Evolutionary conservation across 1,140 invertebrate species (phyloP).

Genomic region (Pachypeltis micranthus): DNA sequence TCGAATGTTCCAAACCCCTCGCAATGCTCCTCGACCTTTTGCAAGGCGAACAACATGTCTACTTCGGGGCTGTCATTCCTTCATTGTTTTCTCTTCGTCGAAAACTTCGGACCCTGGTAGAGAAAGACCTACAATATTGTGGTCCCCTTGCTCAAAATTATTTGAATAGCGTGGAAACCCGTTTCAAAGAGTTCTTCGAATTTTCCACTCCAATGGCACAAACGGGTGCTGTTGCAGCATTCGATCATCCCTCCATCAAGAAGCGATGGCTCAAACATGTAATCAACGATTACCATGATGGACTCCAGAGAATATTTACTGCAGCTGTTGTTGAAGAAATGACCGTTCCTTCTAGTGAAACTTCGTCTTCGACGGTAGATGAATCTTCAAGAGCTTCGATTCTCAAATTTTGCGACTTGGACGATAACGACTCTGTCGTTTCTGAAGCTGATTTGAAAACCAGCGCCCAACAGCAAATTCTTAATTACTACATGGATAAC

Average conservation of each 20-base stretch:
- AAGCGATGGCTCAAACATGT: conserved; percentile 10
- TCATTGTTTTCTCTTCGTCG: conserved; percentile 11
- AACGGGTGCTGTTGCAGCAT: conserved; percentile 14
- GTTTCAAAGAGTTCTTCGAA: conserved; percentile 19
- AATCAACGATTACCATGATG: background rate
- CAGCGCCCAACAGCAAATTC: conserved; percentile 2
- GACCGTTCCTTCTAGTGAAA: background rate
- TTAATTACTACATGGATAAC: background rate
- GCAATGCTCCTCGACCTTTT: conserved; percentile 18
- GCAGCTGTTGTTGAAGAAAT: background rate
- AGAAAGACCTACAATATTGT: background rate
- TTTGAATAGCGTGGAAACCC: background rate
- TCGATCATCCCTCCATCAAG: conserved; percentile 11
- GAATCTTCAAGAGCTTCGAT: background rate
- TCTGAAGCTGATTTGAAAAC: background rate
- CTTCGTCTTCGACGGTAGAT: background rate
- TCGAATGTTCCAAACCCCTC: conserved; percentile 8
- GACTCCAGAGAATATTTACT: background rate
- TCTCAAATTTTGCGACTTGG: background rate
- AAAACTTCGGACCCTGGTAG: background rate
- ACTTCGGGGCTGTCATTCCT: conserved; percentile 15
- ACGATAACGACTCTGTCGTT: background rate
- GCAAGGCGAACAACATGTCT: conserved; percentile 14
- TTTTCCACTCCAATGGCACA: conserved; percentile 4
- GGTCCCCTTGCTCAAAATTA: background rate